Percentiles rank a stretch among this genome's conserved stretches.
These are phyloP conservation scores for Diaphora mendica DNA, from an alignment of 2,888 invertebrate genomes.

Conservation along the genomic window DNA sequence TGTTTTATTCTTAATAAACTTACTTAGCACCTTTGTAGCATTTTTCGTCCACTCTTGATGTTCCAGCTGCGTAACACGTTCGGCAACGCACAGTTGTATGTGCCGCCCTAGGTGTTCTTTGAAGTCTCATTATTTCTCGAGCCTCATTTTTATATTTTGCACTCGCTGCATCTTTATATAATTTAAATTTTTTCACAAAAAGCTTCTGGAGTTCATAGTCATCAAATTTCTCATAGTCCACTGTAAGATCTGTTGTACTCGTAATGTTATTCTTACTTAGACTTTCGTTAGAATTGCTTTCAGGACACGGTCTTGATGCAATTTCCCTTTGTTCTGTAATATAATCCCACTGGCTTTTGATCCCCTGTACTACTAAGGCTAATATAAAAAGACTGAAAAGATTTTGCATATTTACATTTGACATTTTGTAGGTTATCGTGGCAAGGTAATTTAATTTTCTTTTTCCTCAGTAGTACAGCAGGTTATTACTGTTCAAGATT, in stretches of 20 bases:
- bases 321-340: conserved; percentile 57
- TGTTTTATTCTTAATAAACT: conserved; percentile 35
- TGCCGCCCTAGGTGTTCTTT: conserved; percentile 49
- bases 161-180: conserved; percentile 42
- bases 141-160: conserved; percentile 39
- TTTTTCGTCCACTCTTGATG: conserved; percentile 42
- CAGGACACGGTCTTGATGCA: conserved; percentile 46
- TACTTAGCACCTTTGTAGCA: conserved; percentile 64
- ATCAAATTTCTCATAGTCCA: conserved; percentile 52
- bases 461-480: conserved; percentile 9
- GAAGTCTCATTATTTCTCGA: conserved; percentile 21
- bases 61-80: conserved; percentile 56
- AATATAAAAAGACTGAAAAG: conserved; percentile 59
- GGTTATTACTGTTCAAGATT: not conserved
- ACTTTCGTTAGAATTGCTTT: conserved; percentile 55
- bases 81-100: conserved; percentile 51
- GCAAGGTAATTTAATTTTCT: conserved; percentile 15
- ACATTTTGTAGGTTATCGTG: conserved; percentile 42
- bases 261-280: conserved; percentile 27
- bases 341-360: conserved; percentile 50
- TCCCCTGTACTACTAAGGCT: conserved; percentile 54
- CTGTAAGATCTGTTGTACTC: conserved; percentile 50
- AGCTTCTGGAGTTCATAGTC: conserved; percentile 53
- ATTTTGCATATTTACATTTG: conserved; percentile 45
- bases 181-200: conserved; percentile 51